phyloP scores from a whole-genome alignment of 2,797 vertebrate genomes.

The Nannoperca australis region DNA sequence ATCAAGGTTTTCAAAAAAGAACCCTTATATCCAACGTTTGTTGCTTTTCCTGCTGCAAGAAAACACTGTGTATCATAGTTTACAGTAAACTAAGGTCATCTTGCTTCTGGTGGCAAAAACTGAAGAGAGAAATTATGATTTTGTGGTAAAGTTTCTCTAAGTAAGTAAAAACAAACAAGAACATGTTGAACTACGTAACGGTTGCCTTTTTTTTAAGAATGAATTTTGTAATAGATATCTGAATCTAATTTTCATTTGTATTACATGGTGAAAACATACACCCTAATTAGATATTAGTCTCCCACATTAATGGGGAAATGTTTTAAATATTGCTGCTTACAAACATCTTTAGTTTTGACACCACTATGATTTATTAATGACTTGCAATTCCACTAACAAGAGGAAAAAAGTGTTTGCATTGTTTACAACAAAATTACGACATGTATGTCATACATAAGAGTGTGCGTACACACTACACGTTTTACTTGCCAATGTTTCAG shows the following conservation, averaged over 20 bases:
- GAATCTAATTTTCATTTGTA: no score
- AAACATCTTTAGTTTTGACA: background rate
- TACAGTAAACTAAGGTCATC: slow-evolving; percentile 20
- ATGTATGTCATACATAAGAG: background rate
- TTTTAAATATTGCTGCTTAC: background rate
- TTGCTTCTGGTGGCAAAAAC: slow-evolving; percentile 20
- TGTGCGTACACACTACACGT: background rate
- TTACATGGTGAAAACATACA: no score
- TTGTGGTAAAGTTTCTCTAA: background rate
- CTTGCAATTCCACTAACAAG: background rate
- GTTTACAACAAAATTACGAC: background rate
- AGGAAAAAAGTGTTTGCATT: background rate
- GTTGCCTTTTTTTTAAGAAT: background rate
- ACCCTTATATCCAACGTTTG: background rate
- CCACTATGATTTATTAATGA: background rate
- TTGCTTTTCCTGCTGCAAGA: slow-evolving; percentile 11
- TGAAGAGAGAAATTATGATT: background rate
- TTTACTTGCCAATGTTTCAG: background rate
- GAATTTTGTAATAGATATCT: background rate
- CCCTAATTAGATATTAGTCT: background rate
- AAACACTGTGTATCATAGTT: slow-evolving; percentile 5
- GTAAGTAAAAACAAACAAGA: background rate
- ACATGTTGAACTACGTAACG: background rate
- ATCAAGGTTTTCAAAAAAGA: background rate
- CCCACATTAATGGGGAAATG: slow-evolving; percentile 1